Conservation (phyloP, 2,888 invertebrate species). For the Pyrochroa serraticornis region DNA sequence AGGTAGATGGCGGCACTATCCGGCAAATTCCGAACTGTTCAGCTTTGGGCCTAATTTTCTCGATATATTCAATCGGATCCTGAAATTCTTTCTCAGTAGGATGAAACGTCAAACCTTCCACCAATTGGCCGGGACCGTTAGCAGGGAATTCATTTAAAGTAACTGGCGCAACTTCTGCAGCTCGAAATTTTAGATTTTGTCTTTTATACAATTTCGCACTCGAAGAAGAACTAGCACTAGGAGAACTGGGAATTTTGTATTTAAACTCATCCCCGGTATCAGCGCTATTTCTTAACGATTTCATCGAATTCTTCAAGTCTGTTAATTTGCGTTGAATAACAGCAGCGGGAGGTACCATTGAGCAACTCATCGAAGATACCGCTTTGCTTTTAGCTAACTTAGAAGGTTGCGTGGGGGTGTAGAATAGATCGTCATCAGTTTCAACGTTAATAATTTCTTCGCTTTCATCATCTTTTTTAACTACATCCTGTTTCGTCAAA, state of each 20-base stretch:
- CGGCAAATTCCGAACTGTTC: constrained; percentile 84
- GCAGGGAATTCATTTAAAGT: constrained; percentile 59
- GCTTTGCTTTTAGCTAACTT: neutral
- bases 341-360: constrained; percentile 30
- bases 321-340: constrained; percentile 17
- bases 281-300: constrained; percentile 23
- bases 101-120: constrained; percentile 79
- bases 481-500: neutral
- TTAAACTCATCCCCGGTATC: constrained; percentile 49
- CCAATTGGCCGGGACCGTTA: constrained; percentile 61
- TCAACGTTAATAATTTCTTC: constrained; percentile 27
- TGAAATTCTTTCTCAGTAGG: constrained; percentile 84
- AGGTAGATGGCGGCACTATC: constrained; percentile 81
- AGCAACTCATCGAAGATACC: neutral
- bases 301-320: constrained; percentile 21
- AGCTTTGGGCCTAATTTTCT: constrained; percentile 76
- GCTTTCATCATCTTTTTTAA: constrained; percentile 24
- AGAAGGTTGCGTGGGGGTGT: constrained; percentile 41
- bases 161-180: constrained; percentile 49
- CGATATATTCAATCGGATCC: constrained; percentile 86
- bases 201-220: constrained; percentile 54
- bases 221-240: constrained; percentile 56
- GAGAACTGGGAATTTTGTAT: constrained; percentile 57
- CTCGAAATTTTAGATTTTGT: constrained; percentile 40
- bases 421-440: constrained; percentile 31